Evolutionary conservation across 1,140 invertebrate genomes (phyloP), one percentile per base, ranked within the genome.

Genomic region (Drosophila pseudoananassae): DNA sequence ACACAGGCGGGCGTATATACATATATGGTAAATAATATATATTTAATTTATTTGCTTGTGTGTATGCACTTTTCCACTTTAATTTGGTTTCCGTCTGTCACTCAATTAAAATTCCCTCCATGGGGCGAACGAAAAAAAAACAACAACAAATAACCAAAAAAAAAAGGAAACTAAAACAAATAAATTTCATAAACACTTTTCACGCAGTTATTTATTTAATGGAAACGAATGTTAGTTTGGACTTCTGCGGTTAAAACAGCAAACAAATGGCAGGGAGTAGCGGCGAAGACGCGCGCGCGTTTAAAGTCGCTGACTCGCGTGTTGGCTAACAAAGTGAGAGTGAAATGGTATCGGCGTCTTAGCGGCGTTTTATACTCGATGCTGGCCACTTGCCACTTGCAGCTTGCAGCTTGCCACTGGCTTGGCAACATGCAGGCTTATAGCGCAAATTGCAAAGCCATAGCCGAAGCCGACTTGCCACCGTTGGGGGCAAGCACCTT

Each of bases 311-410:
- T 71, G 49, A 45, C 59, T 77, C 51, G 63, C 76, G 73, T 78
- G 78, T 71, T 88, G 70, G 82, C 81, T 57, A 80, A 88, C 78
- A 63, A 82, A 87, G 82, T 87, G 78, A 87, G 82, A 87, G 82
- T 87, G 82, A 87, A 87, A 87, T 87, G 66, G 74, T 58, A 78
- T 76, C 29, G 31, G 50, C 70, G 60, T 40, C 52, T 31, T 43
- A 43, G 47, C 49, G 59, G 38, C 83, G 61, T 87, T 87, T 87
- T 87, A 87, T 87, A 87, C 61, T 15, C 50, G 69, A 52, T 20
- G 31, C 47, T 29, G 40, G n/a, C 36, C 58, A 55, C 60, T 20
- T 12, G 77, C 76, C 15, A 20, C 46, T 27, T 23, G 20, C 31
- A 59, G 47, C 55, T 20, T 7, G 68, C 56, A 40, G 23, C 27